phyloP scores from a whole-genome alignment of 2,797 vertebrate genomes.

The Pyrocephalus nanus region DNA sequence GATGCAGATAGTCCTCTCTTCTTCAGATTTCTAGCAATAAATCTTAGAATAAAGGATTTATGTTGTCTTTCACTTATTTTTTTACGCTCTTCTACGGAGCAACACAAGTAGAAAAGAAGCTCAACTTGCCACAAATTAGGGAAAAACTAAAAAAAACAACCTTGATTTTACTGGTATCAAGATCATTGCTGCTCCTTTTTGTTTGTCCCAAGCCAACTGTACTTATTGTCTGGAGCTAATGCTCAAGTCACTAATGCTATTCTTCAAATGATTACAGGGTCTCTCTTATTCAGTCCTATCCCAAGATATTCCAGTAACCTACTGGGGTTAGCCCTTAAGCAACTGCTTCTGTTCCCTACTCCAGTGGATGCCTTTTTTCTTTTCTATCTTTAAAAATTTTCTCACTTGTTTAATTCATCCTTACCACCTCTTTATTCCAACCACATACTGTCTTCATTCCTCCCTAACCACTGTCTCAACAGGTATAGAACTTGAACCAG shows the following conservation, averaged over 20 bases:
- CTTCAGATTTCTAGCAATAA: background rate
- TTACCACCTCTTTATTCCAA: background rate
- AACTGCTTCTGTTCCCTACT: background rate
- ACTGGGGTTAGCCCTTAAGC: background rate
- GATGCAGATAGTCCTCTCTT: background rate
- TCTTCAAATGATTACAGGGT: background rate
- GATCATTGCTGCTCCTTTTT: background rate
- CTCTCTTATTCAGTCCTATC: background rate
- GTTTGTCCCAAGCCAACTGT: background rate
- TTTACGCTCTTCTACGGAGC: background rate
- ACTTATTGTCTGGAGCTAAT: background rate
- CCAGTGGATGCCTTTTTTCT: background rate
- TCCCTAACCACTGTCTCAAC: background rate
- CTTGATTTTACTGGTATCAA: background rate
- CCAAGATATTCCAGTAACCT: background rate
- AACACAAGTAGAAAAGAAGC: background rate
- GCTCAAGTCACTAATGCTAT: background rate
- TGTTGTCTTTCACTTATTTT: background rate
- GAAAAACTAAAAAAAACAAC: background rate
- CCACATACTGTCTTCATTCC: background rate
- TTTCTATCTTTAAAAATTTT: background rate
- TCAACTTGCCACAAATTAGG: background rate
- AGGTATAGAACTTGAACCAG: background rate
- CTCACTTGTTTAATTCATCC: background rate
- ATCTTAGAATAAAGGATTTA: background rate